A percentile compares a stretch with the other conserved stretches of the same genome.
These are phyloP conservation scores for Sebastes trivittatus DNA, from an alignment of 2,797 vertebrate genomes.

Conservation along the genomic window DNA sequence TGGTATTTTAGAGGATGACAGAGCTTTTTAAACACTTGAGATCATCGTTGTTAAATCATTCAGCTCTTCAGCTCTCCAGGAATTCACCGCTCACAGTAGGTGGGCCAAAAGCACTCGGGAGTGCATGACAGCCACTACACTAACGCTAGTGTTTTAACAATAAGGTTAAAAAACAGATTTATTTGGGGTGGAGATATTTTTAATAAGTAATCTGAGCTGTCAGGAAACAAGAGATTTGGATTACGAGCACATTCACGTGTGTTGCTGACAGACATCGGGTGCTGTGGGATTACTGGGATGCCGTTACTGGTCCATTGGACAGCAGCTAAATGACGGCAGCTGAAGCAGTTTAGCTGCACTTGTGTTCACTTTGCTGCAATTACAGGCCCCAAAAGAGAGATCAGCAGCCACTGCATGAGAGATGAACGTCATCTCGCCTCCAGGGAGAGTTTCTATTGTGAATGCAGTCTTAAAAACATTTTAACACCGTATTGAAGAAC, in stretches of 20 bases:
- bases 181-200: neutral
- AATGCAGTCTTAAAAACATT: neutral
- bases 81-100: conserved; percentile 16
- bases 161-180: neutral
- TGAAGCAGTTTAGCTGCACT: neutral
- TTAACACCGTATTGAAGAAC: neutral
- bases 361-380: conserved; percentile 9
- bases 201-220: conserved; percentile 4
- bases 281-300: neutral
- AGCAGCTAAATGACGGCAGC: conserved; percentile 2
- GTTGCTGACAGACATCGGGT: neutral
- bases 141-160: neutral
- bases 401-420: neutral
- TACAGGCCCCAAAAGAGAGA: conserved; percentile 8
- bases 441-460: neutral
- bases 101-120: neutral
- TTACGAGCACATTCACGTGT: neutral
- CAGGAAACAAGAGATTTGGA: neutral
- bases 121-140: neutral
- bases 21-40: conserved; percentile 62
- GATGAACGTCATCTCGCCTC: neutral
- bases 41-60: conserved; percentile 65
- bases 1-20: conserved; percentile 45
- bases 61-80: conserved; percentile 35
- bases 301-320: neutral